These are phyloP conservation scores for Ameiurus melas DNA, from an alignment of 2,113 vertebrate species.

Conservation along the genomic window DNA sequence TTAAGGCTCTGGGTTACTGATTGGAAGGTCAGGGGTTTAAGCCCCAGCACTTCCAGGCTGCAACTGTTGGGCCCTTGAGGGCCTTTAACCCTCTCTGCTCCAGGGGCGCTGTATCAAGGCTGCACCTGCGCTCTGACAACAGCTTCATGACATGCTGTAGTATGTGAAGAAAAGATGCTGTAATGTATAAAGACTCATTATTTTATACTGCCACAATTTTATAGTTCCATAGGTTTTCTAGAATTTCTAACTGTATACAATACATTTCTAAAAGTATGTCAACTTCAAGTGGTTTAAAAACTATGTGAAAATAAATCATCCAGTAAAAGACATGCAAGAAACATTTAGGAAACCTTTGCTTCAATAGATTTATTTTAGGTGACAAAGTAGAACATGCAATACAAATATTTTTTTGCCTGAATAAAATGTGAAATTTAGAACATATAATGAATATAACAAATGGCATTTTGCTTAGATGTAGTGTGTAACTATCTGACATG, in stretches of 20 bases:
- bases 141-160: no score
- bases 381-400: background rate
- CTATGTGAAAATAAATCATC: background rate
- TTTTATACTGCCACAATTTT: background rate
- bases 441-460: background rate
- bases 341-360: background rate
- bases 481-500: slow-evolving; percentile 50
- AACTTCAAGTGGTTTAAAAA: background rate
- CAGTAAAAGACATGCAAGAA: background rate
- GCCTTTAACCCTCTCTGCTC: no score
- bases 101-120: no score
- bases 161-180: no score
- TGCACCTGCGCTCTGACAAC: no score
- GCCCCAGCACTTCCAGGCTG: no score
- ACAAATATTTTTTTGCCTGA: background rate
- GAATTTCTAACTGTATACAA: background rate
- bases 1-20: no score
- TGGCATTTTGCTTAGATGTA: slow-evolving; percentile 1
- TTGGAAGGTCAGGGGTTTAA: no score
- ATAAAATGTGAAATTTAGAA: background rate
- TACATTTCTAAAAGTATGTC: background rate
- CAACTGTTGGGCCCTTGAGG: no score
- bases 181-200: no score
- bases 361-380: background rate
- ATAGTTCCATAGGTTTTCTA: background rate